These are phyloP conservation scores for Drosophila triauraria DNA, from an alignment of 1,140 invertebrate genomes.

Conservation along the genomic window DNA sequence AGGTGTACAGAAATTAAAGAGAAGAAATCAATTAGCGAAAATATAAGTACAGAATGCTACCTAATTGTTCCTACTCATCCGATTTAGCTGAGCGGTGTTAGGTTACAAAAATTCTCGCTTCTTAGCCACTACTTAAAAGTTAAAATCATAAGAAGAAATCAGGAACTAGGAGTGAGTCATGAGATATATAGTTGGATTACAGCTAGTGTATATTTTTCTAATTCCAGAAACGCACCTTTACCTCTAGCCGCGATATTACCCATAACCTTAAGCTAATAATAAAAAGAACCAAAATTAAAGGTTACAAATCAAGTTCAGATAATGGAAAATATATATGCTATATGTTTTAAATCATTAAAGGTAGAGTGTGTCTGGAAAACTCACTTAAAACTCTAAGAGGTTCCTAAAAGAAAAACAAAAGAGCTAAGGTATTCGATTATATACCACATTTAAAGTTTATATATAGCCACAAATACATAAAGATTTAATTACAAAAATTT, in stretches of 20 bases:
- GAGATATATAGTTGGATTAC: conserved; percentile 41
- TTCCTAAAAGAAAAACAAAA: not conserved
- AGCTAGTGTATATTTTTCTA: conserved; percentile 32
- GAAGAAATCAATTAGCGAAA: conserved; percentile 82
- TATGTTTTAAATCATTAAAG: conserved; percentile 13
- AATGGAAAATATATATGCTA: conserved; percentile 29
- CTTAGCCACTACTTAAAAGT: conserved; percentile 36
- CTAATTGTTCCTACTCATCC: conserved; percentile 47
- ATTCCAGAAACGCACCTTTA: conserved; percentile 73
- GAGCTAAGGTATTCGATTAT: not conserved
- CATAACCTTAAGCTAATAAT: conserved; percentile 79
- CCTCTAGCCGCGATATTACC: conserved; percentile 79
- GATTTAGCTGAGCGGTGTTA: conserved; percentile 41
- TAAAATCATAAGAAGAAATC: conserved; percentile 22
- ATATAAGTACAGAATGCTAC: conserved; percentile 60
- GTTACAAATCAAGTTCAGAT: conserved; percentile 51
- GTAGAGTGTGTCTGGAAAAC: not conserved
- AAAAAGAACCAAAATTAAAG: conserved; percentile 57
- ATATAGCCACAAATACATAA: not conserved
- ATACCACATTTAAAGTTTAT: not conserved
- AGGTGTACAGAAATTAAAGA: conserved; percentile 80
- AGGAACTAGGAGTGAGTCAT: conserved; percentile 41
- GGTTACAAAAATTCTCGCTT: conserved; percentile 24
- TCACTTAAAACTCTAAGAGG: not conserved
- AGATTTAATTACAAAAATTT: not conserved